These are phyloP conservation scores for Plebejus anna DNA, from an alignment of 2,888 invertebrate genomes.

Conservation along the genomic window DNA sequence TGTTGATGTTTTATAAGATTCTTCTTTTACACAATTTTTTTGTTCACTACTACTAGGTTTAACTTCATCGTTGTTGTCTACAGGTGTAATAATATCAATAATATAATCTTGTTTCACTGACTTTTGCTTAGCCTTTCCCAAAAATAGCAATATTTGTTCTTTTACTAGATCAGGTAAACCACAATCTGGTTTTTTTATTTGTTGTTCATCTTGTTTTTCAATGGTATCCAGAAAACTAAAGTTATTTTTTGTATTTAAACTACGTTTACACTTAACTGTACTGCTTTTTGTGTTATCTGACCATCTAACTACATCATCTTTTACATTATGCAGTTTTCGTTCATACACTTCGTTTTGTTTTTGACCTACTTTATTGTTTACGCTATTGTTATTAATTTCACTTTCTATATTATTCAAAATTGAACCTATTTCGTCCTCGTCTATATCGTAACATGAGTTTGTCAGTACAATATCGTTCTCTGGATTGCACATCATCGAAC, in stretches of 20 bases:
- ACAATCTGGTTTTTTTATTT: slow-evolving; percentile 44
- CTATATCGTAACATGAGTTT: slow-evolving; percentile 41
- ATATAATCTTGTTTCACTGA: slow-evolving; percentile 38
- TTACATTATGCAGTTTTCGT: background rate
- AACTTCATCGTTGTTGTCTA: background rate
- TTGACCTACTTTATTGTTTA: slow-evolving; percentile 6
- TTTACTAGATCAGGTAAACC: slow-evolving; percentile 61
- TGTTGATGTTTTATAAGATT: background rate
- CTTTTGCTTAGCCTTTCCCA: slow-evolving; percentile 44
- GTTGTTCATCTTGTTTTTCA: slow-evolving; percentile 46
- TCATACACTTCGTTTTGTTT: background rate
- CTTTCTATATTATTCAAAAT: slow-evolving; percentile 61
- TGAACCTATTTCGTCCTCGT: slow-evolving; percentile 52
- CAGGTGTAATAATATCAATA: slow-evolving; percentile 39
- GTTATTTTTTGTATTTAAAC: slow-evolving; percentile 46
- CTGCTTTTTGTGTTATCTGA: background rate
- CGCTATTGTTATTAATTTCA: slow-evolving; percentile 47
- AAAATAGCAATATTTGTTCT: slow-evolving; percentile 52
- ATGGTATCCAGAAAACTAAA: slow-evolving; percentile 56
- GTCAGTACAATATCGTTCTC: slow-evolving; percentile 38
- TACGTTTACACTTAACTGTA: slow-evolving; percentile 33
- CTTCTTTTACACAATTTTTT: background rate
- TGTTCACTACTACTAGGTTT: background rate
- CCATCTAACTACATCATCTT: background rate
- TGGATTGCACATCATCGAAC: slow-evolving; percentile 27